Evolutionary conservation across 2,888 invertebrate species (phyloP), one percentile per base, ranked within the genome.

Genomic region (Erannis defoliaria): DNA sequence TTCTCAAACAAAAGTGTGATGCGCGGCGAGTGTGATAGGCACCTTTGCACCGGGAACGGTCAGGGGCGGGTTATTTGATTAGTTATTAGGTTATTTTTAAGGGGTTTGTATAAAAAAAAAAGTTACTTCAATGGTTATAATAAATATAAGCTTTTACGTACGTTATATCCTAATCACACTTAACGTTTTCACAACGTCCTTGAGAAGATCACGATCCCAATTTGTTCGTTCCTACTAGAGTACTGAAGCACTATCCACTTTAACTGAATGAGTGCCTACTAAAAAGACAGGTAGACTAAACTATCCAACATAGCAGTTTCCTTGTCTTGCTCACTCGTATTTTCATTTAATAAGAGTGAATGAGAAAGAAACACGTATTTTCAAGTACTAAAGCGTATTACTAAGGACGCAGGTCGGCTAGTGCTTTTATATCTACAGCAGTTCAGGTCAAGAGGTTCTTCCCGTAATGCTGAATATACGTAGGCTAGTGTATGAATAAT

Each of bases 391-490:
- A 40, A 56, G 23, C 49, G 5, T 42, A 40, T 40, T 31, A 9
- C 18, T 56, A 40, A 57, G 56, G 42, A 43, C 42, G 33, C 18
- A 57, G 56, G 51, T 58, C 37, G 38, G 10, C 37, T 46, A 58
- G 53, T 58, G 58, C 46, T 58, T 46, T 46, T 45, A 57, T 50
- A 38, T 53, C 45, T 45, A 38, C 51, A 29, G 19, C 38, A 31
- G 51, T 58, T 45, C 46, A 53, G 58, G 58, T 46, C 58, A 58
- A 58, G 58, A 45, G 51, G 38, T 29, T 38, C 31, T 53, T 37
- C 26, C 5, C 45, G 23, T 53, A 46, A 53, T 53, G 16, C 53
- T 53, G 46, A 53, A 16, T 23, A 21, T 37, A 53, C 33, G 8
- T 31, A 10, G 42, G 23, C 4, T 40, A 14, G 42, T 42, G 48